phyloP scores from a whole-genome alignment of 1,140 invertebrate species.

The Sycophaga agraensis region DNA sequence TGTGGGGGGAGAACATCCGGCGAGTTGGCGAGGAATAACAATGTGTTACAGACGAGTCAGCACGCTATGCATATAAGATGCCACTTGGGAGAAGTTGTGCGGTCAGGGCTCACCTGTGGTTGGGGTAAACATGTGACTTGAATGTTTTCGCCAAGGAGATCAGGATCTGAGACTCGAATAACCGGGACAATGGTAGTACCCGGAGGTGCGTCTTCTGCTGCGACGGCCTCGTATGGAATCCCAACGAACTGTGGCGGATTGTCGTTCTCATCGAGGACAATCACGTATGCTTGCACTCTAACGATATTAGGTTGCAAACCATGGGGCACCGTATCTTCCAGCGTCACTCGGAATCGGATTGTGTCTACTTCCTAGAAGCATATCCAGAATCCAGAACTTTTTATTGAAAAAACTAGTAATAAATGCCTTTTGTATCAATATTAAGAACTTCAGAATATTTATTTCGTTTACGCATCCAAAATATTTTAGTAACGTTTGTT shows the following conservation, averaged over 20 bases:
- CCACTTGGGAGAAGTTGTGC: slow-evolving; percentile 16
- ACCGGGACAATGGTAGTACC: slow-evolving; percentile 74
- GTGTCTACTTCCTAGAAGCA: slow-evolving; percentile 77
- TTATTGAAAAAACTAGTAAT: too few species aligned
- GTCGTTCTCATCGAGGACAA: slow-evolving; percentile 86
- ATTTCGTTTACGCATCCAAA: too few species aligned
- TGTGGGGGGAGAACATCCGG: too few species aligned
- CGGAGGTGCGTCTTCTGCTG: slow-evolving; percentile 74
- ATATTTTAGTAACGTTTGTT: too few species aligned
- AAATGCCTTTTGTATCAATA: too few species aligned
- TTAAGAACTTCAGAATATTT: too few species aligned
- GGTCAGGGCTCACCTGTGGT: slow-evolving; percentile 49
- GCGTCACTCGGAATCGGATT: slow-evolving; percentile 72
- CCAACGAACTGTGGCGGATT: slow-evolving; percentile 77
- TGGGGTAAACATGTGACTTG: slow-evolving; percentile 71
- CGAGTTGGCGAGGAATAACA: too few species aligned
- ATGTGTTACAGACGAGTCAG: too few species aligned
- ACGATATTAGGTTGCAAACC: slow-evolving; percentile 74
- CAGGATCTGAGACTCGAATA: slow-evolving; percentile 75
- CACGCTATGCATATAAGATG: too few species aligned
- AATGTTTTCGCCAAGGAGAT: slow-evolving; percentile 77
- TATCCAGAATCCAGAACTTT: too few species aligned
- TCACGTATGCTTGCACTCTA: slow-evolving; percentile 75
- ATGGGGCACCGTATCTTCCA: slow-evolving; percentile 74
- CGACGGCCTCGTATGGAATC: slow-evolving; percentile 77